Evolutionary conservation across 2,113 vertebrate species (phyloP).

Genomic region (Sterna hirundo): DNA sequence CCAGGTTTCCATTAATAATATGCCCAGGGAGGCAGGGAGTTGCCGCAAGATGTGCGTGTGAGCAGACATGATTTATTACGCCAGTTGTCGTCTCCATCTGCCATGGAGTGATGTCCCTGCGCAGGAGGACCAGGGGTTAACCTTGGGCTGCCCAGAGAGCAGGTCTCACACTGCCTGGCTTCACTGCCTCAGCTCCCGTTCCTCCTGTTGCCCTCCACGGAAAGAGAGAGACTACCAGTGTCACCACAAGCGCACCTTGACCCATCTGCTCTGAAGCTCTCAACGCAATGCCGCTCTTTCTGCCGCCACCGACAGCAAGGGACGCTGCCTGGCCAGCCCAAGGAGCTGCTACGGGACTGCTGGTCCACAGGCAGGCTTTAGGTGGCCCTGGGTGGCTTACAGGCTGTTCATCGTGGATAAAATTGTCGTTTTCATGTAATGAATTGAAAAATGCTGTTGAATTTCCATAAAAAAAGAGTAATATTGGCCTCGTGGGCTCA

Average conservation of each 20-base stretch:
- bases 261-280: neutral
- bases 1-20: neutral
- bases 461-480: neutral
- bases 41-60: neutral
- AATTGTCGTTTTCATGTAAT: neutral
- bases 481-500: neutral
- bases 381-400: neutral
- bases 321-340: neutral
- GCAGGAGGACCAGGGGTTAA: neutral
- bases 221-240: neutral
- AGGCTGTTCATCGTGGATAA: neutral
- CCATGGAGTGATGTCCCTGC: accelerated
- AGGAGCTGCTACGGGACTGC: neutral
- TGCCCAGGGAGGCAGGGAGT: neutral
- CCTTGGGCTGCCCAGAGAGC: neutral
- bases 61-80: neutral
- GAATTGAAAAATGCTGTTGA: neutral
- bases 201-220: neutral
- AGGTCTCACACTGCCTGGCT: neutral
- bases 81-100: accelerated
- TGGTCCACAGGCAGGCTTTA: neutral
- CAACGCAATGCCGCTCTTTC: neutral
- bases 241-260: neutral
- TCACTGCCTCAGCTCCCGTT: neutral
- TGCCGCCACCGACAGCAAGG: neutral